Base-by-base conservation (phyloP, 2,888 invertebrate species). In the Podotricha telesiphe region DNA sequence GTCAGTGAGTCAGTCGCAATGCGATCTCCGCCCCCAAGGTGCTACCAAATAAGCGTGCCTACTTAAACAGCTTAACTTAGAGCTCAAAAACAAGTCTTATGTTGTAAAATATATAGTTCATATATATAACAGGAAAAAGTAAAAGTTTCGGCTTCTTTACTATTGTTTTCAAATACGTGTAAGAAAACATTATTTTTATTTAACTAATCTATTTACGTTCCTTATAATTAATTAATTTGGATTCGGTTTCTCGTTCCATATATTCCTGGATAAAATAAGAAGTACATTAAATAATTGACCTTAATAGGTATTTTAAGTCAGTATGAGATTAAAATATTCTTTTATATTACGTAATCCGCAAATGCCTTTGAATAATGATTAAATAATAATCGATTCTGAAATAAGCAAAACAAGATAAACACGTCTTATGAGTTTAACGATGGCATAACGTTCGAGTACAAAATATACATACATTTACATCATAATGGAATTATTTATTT, bases 1-100 rank as follows among this genome's bases (percentile, higher is more conserved):
- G 63, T 66, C 73, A 66, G 68, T 73, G 74, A 73, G 68, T 76
- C 73, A 74, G 65, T 66, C 71, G 76, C 71, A 73, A 76, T 50
- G 68, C 70, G 75, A 74, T 73, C 74, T 59, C 64, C 45, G 8
- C 47, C 59, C 53, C 65, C 76, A 76, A 76, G 74, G 76, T 67
- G 48, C 72, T 50, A 55, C 67, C 40, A 68, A 65, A 68, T 70
- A 70, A 50, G 34, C 67, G 55, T 53, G 28, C 53, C 10, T 55
- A 37, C 5, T 55, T 55, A 55, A 55, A 55, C 28, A 28, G n/a
- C 51, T 10, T 15, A 28, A 22, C 1, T 51, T 51, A 51, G 28
- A 8, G 7, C 8, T 51, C 20, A 22, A 15, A 22, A 7, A 7
- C n/a, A 7, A 15, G 4, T 8, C 8, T 19, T 50, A 8, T 50